Percentiles rank a stretch among this genome's conserved stretches.
Conservation (phyloP, 2,113 vertebrate genomes). For the Urocolius indicus region DNA sequence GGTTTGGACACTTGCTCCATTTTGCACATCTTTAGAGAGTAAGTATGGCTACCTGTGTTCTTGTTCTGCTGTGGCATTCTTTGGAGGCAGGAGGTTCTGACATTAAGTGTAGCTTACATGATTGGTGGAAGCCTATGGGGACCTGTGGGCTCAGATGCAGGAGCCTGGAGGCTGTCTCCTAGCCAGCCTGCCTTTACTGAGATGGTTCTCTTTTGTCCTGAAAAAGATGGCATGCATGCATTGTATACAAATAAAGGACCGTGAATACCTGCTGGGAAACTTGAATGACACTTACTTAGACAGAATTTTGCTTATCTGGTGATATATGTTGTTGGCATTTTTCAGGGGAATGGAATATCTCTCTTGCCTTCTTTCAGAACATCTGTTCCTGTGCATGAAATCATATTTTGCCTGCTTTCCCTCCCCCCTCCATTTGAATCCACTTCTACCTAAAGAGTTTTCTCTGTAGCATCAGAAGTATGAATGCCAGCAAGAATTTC, state of each 20-base stretch:
- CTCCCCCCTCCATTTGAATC: background rate
- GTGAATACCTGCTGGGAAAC: background rate
- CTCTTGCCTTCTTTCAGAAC: background rate
- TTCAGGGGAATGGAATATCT: background rate
- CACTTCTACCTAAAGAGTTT: background rate
- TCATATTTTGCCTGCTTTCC: background rate
- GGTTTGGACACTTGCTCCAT: background rate
- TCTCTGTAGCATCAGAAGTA: background rate
- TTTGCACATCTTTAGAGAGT: no score
- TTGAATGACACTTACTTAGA: background rate
- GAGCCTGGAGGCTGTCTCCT: background rate
- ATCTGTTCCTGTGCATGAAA: background rate
- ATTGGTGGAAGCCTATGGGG: background rate
- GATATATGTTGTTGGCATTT: background rate
- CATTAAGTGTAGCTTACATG: accelerated
- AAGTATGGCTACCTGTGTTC: background rate
- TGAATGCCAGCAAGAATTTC: conserved; percentile 17
- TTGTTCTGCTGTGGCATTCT: background rate
- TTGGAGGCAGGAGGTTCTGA: background rate
- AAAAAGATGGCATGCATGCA: background rate
- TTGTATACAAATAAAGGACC: background rate
- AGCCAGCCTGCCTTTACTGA: background rate
- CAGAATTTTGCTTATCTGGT: conserved; percentile 7
- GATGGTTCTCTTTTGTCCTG: background rate
- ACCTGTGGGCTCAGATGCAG: background rate